These are phyloP conservation scores for Corythornis madagascariensis DNA, from an alignment of 2,113 vertebrate genomes.

Conservation along the genomic window DNA sequence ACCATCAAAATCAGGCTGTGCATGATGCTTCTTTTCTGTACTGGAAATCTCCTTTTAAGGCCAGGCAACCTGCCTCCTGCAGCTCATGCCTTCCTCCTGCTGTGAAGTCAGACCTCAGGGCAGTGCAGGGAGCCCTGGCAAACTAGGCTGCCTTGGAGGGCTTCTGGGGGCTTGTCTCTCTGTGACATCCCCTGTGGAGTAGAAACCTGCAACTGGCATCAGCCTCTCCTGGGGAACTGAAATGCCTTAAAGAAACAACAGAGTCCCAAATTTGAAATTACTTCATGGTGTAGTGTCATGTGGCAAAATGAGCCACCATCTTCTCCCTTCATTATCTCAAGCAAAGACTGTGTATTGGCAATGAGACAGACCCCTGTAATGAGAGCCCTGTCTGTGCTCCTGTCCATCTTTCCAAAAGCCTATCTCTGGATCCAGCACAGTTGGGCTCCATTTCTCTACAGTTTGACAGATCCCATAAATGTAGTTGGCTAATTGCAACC, in stretches of 20 bases:
- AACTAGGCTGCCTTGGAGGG: background rate
- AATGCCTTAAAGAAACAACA: background rate
- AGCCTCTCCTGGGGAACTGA: background rate
- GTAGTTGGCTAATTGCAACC: background rate
- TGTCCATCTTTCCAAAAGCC: background rate
- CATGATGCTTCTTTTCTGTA: constrained; percentile 23
- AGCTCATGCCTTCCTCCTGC: background rate
- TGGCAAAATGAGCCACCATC: background rate
- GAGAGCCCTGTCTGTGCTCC: background rate
- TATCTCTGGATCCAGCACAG: background rate
- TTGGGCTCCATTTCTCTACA: background rate
- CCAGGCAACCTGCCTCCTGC: background rate
- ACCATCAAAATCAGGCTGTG: background rate
- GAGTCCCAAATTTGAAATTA: background rate
- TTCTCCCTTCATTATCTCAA: background rate
- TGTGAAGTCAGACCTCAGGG: background rate
- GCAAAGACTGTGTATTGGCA: background rate
- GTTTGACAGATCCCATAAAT: background rate
- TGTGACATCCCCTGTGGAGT: background rate
- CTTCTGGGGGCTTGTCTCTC: background rate
- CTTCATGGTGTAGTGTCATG: too few species aligned
- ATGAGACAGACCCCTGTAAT: background rate
- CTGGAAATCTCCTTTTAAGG: constrained; percentile 34
- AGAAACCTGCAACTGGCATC: background rate
- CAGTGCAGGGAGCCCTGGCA: background rate